These are phyloP conservation scores for Australoheros scitulus DNA, from an alignment of 2,113 vertebrate species.

Conservation along the genomic window DNA sequence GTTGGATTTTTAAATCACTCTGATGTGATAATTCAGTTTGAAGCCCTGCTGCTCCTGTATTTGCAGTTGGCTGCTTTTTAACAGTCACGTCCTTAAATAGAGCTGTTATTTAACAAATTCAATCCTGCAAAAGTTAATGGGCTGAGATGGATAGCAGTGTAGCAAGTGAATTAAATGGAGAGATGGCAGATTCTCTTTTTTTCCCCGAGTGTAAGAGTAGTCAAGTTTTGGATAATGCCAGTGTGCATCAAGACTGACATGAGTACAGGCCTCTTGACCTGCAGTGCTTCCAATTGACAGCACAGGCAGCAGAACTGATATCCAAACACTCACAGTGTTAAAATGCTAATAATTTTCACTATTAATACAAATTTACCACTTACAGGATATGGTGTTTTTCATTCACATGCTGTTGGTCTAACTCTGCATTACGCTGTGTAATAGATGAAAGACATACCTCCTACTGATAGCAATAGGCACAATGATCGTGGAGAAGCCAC, in stretches of 20 bases:
- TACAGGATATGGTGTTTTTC: neutral
- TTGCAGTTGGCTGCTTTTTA: conserved; percentile 36
- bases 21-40: conserved; percentile 45
- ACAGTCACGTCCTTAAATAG: conserved; percentile 37
- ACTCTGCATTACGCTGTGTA: neutral
- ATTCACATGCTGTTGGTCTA: neutral
- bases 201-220: neutral
- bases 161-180: conserved; percentile 32
- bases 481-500: neutral
- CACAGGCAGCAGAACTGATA: neutral
- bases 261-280: conserved; percentile 8
- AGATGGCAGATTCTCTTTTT: neutral
- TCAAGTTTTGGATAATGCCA: conserved; percentile 26
- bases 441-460: neutral
- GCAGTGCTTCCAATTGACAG: neutral
- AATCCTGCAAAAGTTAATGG: conserved; percentile 23
- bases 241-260: neutral
- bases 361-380: neutral
- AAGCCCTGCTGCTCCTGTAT: conserved; percentile 25
- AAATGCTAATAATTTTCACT: neutral
- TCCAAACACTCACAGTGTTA: neutral
- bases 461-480: neutral
- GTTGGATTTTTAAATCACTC: conserved; percentile 34
- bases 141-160: conserved; percentile 42
- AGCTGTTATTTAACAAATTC: conserved; percentile 46